These are phyloP conservation scores for Mesocricetus auratus DNA, from an alignment of 2,113 vertebrate species.

Conservation along the genomic window DNA sequence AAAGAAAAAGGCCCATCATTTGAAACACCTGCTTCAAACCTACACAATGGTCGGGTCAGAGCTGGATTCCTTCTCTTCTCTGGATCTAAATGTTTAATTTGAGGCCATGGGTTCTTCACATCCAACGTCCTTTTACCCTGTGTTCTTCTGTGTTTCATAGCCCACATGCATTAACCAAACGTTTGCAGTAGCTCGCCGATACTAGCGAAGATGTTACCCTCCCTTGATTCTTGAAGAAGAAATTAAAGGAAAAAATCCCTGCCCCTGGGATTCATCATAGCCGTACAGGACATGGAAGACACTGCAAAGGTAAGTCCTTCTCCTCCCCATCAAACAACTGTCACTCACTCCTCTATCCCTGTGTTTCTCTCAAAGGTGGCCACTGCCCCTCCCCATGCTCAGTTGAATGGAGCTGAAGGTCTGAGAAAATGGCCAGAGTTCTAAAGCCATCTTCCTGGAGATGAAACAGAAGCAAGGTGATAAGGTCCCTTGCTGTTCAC, in stretches of 20 bases:
- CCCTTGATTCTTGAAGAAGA: neutral
- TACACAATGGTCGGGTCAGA: neutral
- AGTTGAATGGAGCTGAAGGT: neutral
- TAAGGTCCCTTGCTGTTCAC: constrained; percentile 45
- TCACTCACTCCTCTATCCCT: neutral
- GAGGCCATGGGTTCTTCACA: neutral
- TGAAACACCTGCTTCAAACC: neutral
- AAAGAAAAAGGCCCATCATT: neutral
- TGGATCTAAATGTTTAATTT: neutral
- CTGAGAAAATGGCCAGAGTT: neutral
- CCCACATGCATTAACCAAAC: neutral
- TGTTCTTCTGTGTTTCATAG: neutral
- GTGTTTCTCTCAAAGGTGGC: neutral
- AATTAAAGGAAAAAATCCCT: neutral
- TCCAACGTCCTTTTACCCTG: neutral
- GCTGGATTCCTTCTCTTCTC: neutral
- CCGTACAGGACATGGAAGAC: neutral
- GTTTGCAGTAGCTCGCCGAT: neutral
- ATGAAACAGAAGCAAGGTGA: constrained; percentile 21
- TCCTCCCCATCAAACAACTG: neutral
- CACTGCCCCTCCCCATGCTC: neutral
- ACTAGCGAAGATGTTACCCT: neutral
- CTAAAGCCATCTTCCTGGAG: neutral
- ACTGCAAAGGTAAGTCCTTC: neutral
- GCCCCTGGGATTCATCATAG: neutral